Evolutionary conservation across 2,797 vertebrate genomes (phyloP), one percentile per base, ranked within the genome.

Genomic region (Alcedo atthis): DNA sequence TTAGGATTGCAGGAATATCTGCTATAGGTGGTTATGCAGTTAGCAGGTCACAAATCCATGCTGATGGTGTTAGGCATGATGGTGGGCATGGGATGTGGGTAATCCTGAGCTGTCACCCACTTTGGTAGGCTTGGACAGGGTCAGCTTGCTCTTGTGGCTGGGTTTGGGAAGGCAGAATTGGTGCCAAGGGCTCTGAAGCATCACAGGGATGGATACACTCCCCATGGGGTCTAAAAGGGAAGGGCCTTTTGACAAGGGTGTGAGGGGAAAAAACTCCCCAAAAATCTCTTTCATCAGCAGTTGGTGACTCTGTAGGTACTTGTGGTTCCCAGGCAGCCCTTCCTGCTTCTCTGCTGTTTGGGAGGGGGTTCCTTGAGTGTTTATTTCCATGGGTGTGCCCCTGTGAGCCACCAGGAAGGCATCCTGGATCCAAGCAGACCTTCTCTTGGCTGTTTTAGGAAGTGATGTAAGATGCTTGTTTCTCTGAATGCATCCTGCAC

Each of bases 71-170:
- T 40, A 6, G 77, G 18, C 6, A 1, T 12, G 48, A 21, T 22
- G 48, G n/a, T 24, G 22, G 20, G 15, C 8, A 2, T 0, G 12
- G 17, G 37, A 21, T 4, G 12, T 37, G 37, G 51, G 25, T 28
- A 21, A 1, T 10, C 22, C 0, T 17, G 14, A 58, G 2, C 30
- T 15, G 1, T 17, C 35, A 5, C 24, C 26, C 0, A 0, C 28
- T 53, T 48, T 16, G 48, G 16, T 10, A 11, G 35, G 20, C 16
- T 37, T 64, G 25, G 40, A 15, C 25, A 40, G 51, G 54, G 6
- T 62, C 12, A 30, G 9, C 26, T 33, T 37, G 53, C 26, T 53
- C 45, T 20, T 0, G 0, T 2, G 4, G 17, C 4, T 37, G 63
- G 11, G 6, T 26, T 59, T 76, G 57, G 58, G 83, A 51, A 32